phyloP scores from a whole-genome alignment of 2,888 invertebrate species.

The Andrena hattorfiana region DNA sequence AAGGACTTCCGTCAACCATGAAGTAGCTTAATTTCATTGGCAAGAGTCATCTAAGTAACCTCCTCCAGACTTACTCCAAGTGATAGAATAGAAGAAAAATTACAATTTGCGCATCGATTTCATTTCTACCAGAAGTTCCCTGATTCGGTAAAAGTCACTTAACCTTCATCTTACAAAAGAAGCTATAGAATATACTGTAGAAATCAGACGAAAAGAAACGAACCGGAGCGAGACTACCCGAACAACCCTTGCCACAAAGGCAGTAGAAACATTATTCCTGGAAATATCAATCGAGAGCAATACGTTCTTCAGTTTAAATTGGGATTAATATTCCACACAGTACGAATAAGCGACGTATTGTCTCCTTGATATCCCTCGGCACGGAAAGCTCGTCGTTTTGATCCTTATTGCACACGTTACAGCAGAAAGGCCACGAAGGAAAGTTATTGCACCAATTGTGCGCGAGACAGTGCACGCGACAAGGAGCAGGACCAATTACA shows the following conservation, averaged over 20 bases:
- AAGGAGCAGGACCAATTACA: constrained; percentile 48
- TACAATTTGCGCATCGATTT: background rate
- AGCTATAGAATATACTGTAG: background rate
- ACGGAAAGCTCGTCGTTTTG: constrained; percentile 38
- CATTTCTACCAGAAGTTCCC: background rate
- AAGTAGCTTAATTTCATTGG: constrained; percentile 19
- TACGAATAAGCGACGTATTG: background rate
- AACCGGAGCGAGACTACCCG: constrained; percentile 11
- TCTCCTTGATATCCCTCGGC: constrained; percentile 19
- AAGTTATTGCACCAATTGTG: constrained; percentile 67
- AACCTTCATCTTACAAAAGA: constrained; percentile 4
- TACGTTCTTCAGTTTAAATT: background rate
- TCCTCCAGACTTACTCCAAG: background rate
- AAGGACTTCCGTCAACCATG: constrained; percentile 40
- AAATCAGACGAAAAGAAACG: background rate
- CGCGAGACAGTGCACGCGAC: constrained; percentile 47
- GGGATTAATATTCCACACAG: background rate
- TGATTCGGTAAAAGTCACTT: background rate
- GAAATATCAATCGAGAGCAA: constrained; percentile 4
- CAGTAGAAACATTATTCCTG: constrained; percentile 1
- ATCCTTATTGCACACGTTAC: constrained; percentile 61
- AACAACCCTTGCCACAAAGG: background rate
- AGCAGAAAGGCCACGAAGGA: constrained; percentile 21
- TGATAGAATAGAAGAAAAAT: background rate
- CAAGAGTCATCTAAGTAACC: constrained; percentile 15